phyloP scores from a whole-genome alignment of 2,888 invertebrate species.

The Amblyteles armatorius region DNA sequence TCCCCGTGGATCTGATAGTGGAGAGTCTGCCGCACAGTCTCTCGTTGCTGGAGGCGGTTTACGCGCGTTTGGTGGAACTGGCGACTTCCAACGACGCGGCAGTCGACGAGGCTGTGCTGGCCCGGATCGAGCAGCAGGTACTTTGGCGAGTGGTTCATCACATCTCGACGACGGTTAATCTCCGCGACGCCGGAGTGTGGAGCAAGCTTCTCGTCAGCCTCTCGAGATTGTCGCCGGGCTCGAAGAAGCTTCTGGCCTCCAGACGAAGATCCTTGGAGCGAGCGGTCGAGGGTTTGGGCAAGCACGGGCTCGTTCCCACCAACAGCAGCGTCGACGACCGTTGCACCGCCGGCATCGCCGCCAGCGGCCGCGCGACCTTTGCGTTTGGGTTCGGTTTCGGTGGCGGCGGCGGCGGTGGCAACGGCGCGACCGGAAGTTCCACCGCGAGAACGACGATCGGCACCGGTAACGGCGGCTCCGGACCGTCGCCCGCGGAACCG shows the following conservation, averaged over 20 bases:
- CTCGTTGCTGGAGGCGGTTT: conserved; percentile 93
- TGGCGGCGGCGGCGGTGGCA: conserved; percentile 1
- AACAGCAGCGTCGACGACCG: conserved; percentile 60
- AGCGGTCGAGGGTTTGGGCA: conserved; percentile 94
- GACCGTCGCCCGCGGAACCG: conserved; percentile 44
- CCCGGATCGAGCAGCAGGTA: conserved; percentile 90
- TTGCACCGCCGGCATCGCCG: too few species aligned
- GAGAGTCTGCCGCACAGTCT: conserved; percentile 96
- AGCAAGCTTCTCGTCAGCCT: conserved; percentile 78
- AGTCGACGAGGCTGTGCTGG: conserved; percentile 81
- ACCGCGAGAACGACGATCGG: conserved; percentile 70
- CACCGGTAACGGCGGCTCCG: not conserved
- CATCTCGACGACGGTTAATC: conserved; percentile 85
- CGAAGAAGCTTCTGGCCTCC: conserved; percentile 89
- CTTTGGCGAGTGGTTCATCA: conserved; percentile 94
- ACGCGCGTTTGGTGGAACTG: conserved; percentile 82
- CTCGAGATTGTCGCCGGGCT: conserved; percentile 85
- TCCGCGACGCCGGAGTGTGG: conserved; percentile 78
- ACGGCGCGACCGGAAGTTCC: not conserved
- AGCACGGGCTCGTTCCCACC: conserved; percentile 92
- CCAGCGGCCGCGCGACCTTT: not conserved
- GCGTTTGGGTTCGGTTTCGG: conserved; percentile 38
- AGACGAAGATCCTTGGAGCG: conserved; percentile 91
- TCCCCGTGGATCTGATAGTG: conserved; percentile 95
- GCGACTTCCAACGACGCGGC: conserved; percentile 59